Evolutionary conservation across 2,888 invertebrate genomes (phyloP), one percentile per base, ranked within the genome.

Genomic region (Lasioglossum morio): DNA sequence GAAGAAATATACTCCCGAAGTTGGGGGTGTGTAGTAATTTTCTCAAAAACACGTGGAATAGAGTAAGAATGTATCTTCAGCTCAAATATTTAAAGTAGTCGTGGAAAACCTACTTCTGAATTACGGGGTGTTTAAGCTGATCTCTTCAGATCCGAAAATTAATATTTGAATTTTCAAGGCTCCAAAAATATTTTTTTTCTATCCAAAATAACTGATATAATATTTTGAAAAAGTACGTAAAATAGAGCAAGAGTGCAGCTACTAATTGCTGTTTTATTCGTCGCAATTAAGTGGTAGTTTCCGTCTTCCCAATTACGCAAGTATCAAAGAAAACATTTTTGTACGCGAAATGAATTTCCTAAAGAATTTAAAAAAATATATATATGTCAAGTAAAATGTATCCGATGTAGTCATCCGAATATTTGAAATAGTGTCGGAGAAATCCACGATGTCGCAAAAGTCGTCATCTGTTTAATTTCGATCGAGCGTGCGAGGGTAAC

Each of bases 401-500:
- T n/a, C n/a, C n/a, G n/a, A n/a, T n/a, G n/a, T n/a, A n/a, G n/a
- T n/a, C n/a, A n/a, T n/a, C n/a, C 1, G 27, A 27, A 60, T 27
- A 27, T 60, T n/a, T 2, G 2, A 14, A 27, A 14, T 0, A 60
- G n/a, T 4, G 14, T 14, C 1, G 60, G 14, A 27, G 60, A 60
- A 30, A 60, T 66, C 66, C 34, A 30, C 34, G 5, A 66, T 34
- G 37, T 37, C 23, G 23, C 60, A 14, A n/a, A 69, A 69, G 69
- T 37, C 37, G 34, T 23, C 69, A n/a, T 37, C 69, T 34, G 37
- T 23, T 69, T 69, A 69, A 69, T 69, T 69, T 2, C 70, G 43
- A 34, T 48, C n/a, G 77, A 74, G 57, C 43, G 53, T 77, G 82
- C 76, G 43, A 57, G 57, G 23, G 60, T 69, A 43, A 82, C 63